Conservation (phyloP, 37 sponge, comb jelly and placozoan genomes). For the Halisarca cf. caerulea region DNA sequence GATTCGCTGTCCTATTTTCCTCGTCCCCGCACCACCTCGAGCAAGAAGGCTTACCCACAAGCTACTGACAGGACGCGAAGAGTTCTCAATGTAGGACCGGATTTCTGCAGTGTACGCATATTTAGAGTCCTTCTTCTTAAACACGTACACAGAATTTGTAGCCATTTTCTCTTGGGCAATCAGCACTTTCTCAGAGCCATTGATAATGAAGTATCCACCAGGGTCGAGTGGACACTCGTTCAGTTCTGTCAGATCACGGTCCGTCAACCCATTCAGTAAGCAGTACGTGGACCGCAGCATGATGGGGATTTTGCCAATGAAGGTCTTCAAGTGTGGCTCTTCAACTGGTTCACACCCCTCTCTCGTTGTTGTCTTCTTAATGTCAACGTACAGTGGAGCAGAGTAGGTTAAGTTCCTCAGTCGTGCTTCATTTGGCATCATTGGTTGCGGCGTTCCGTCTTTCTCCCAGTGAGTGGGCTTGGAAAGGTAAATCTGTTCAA, state of each 20-base stretch:
- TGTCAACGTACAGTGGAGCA: conserved; percentile 96
- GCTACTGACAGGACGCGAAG: conserved; percentile 96
- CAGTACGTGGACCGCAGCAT: conserved; percentile 99
- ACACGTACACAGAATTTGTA: conserved; percentile 97
- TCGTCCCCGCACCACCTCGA: conserved; percentile 90
- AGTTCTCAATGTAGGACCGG: conserved; percentile 98
- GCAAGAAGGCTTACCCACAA: conserved; percentile 98
- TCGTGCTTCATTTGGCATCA: conserved; percentile 99
- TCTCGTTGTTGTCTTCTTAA: conserved; percentile 82
- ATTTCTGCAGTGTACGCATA: conserved; percentile 98
- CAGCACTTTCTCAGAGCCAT: conserved; percentile 98
- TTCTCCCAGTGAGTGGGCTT: conserved; percentile 99
- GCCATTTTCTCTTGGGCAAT: conserved; percentile 99
- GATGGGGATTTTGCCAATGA: conserved; percentile 99
- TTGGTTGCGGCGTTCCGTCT: conserved; percentile 89
- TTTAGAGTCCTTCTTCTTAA: conserved; percentile 98
- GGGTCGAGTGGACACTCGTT: conserved; percentile 99
- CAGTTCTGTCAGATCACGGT: conserved; percentile 96
- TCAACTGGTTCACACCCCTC: conserved; percentile 73
- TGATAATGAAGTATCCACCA: conserved; percentile 98
- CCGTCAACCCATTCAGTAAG: conserved; percentile 88
- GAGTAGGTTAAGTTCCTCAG: conserved; percentile 98
- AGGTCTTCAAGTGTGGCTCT: conserved; percentile 76
- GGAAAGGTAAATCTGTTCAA: conserved; percentile 99
- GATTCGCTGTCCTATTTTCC: conserved; percentile 93